A percentile compares a stretch with the other conserved stretches of the same genome.
phyloP scores from a whole-genome alignment of 1,140 invertebrate genomes.

The Pachypeltis micranthus region DNA sequence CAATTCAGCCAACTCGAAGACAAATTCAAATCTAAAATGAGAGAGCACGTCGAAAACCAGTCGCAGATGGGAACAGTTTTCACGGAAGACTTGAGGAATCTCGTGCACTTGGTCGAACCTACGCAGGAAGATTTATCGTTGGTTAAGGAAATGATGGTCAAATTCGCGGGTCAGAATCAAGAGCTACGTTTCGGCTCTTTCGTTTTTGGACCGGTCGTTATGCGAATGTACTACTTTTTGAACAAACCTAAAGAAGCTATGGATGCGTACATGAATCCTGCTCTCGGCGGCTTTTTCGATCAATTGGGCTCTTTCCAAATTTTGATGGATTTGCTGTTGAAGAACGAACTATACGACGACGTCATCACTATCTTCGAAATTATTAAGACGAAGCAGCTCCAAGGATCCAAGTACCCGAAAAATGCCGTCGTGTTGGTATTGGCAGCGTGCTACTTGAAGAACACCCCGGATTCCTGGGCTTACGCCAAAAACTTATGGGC shows the following conservation, averaged over 20 bases:
- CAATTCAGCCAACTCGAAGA: constrained; percentile 46
- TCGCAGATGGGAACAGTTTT: constrained; percentile 53
- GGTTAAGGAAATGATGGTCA: constrained; percentile 52
- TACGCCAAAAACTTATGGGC: constrained; percentile 47
- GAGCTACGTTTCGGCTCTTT: constrained; percentile 62
- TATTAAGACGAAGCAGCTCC: constrained; percentile 43
- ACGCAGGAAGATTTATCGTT: constrained; percentile 51
- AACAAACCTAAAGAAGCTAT: constrained; percentile 56
- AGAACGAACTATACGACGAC: constrained; percentile 53
- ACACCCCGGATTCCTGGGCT: constrained; percentile 54
- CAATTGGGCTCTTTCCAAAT: constrained; percentile 56
- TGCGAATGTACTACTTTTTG: constrained; percentile 61
- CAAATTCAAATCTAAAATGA: constrained; percentile 56
- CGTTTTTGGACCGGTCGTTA: constrained; percentile 69
- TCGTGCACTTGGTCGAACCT: constrained; percentile 56
- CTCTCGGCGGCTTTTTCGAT: constrained; percentile 51
- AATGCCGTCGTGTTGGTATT: constrained; percentile 50
- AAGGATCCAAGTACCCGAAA: constrained; percentile 49
- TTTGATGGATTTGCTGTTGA: constrained; percentile 57
- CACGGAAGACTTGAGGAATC: constrained; percentile 73
- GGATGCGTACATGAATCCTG: constrained; percentile 47
- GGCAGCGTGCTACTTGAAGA: constrained; percentile 67
- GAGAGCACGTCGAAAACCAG: constrained; percentile 39
- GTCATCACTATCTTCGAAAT: constrained; percentile 49
- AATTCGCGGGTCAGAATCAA: constrained; percentile 59